phyloP scores from a whole-genome alignment of 2,888 invertebrate genomes.

The Drosophila sordidula region DNA sequence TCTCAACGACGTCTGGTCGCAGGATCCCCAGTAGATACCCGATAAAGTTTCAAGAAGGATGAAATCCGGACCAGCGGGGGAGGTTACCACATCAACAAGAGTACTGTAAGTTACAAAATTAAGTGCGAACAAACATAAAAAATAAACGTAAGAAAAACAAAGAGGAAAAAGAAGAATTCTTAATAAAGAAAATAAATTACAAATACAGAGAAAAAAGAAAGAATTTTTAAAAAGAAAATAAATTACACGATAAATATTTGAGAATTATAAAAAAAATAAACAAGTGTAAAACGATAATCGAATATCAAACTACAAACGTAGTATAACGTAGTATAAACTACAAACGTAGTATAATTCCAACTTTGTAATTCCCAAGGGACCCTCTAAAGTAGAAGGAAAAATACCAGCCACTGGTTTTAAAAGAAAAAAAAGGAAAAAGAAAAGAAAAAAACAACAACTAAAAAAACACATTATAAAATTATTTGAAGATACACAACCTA shows the following conservation, averaged over 20 bases:
- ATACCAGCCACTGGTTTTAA: neutral
- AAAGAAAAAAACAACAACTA: too few relatives aligned
- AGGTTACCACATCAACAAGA: slow-evolving; percentile 2
- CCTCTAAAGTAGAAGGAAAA: neutral
- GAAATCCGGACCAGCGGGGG: neutral
- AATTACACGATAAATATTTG: too few relatives aligned
- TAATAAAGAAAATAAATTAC: neutral
- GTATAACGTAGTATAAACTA: too few relatives aligned
- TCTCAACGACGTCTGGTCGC: neutral
- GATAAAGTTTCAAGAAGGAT: slow-evolving; percentile 1
- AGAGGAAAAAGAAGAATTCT: neutral
- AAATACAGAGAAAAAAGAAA: neutral
- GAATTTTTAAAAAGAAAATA: too few relatives aligned
- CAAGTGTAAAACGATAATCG: neutral
- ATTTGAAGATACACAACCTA: too few relatives aligned
- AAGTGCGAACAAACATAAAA: too few relatives aligned
- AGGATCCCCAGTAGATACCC: slow-evolving; percentile 1
- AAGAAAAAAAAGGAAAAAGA: too few relatives aligned
- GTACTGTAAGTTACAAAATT: slow-evolving; percentile 1
- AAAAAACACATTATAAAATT: too few relatives aligned
- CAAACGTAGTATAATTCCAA: too few relatives aligned
- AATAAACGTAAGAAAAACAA: too few relatives aligned
- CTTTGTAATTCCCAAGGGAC: neutral
- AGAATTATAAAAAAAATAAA: neutral
- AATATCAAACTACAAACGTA: neutral